Evolutionary conservation across 2,888 invertebrate genomes (phyloP), one percentile per base, ranked within the genome.

Genomic region (Tipula helvola): DNA sequence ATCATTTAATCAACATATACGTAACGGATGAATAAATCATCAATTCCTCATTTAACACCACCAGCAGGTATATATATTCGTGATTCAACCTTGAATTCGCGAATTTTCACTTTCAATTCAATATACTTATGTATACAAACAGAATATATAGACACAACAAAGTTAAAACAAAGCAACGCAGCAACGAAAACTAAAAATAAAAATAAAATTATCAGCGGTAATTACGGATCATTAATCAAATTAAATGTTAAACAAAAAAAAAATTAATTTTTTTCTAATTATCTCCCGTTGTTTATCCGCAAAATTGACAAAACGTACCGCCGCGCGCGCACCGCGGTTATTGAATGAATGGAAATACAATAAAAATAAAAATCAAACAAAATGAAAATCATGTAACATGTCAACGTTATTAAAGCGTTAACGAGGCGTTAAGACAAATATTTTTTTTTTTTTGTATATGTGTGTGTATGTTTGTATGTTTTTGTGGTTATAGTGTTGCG

Each of bases 361-460:
- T 3, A 71, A 71, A 71, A 52, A 52, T 2, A 52, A 52, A 28
- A 71, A 71, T 28, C 71, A 71, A 71, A 71, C 71, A 71, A 71
- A 71, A 71, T 71, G 71, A 71, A 71, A 71, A 71, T 71, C 71
- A 71, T 71, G 71, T 71, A 71, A 71, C 71, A 71, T 71, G 71
- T 71, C 71, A 71, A 71, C 71, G 71, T 71, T 71, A 71, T 71
- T 71, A 71, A 28, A 71, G 71, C 28, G 71, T 71, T 71, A 71
- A 71, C 71, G 71, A 71, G 71, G 71, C 71, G 71, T 71, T 71
- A 71, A 71, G 71, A 71, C 71, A 71, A 28, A 71, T 28, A 57
- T 18, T 18, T 7, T 57, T 18, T 57, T 16, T 57, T 44, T 44
- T 8, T 44, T 44, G 44, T 44, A 1, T 52, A 16, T n/a, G 52